Conservation (phyloP, 1,140 invertebrate genomes). For the Musca vetustissima region DNA sequence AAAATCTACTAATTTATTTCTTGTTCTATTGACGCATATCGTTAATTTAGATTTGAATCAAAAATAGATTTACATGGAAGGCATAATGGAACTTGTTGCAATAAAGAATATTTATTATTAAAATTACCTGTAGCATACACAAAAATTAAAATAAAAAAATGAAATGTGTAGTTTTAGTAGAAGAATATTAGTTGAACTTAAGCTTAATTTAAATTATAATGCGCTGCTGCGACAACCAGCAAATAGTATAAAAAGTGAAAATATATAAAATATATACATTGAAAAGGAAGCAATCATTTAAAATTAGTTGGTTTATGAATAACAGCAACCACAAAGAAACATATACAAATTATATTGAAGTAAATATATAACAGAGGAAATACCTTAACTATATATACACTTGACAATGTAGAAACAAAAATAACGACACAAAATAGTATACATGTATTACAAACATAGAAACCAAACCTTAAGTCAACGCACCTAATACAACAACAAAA, state of each 20-base stretch:
- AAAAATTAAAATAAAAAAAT: neutral
- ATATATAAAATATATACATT: conserved; percentile 4
- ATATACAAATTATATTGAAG: too few species aligned
- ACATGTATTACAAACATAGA: too few species aligned
- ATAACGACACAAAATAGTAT: too few species aligned
- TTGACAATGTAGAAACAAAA: too few species aligned
- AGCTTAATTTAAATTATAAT: conserved; percentile 11
- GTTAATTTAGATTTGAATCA: neutral
- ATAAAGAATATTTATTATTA: neutral
- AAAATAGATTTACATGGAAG: too few species aligned
- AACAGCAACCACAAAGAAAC: neutral
- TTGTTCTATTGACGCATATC: neutral
- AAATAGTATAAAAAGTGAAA: neutral
- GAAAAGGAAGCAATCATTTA: conserved; percentile 23
- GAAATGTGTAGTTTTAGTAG: neutral
- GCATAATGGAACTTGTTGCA: neutral
- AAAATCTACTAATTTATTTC: conserved; percentile 6
- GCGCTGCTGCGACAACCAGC: neutral
- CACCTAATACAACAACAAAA: too few species aligned
- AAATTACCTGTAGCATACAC: neutral
- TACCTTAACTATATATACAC: too few species aligned
- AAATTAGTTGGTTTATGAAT: conserved; percentile 16
- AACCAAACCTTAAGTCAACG: too few species aligned
- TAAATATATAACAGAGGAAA: too few species aligned
- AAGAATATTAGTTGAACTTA: conserved; percentile 2